Conservation (phyloP, 2,888 invertebrate genomes). For the Gerris lacustris region DNA sequence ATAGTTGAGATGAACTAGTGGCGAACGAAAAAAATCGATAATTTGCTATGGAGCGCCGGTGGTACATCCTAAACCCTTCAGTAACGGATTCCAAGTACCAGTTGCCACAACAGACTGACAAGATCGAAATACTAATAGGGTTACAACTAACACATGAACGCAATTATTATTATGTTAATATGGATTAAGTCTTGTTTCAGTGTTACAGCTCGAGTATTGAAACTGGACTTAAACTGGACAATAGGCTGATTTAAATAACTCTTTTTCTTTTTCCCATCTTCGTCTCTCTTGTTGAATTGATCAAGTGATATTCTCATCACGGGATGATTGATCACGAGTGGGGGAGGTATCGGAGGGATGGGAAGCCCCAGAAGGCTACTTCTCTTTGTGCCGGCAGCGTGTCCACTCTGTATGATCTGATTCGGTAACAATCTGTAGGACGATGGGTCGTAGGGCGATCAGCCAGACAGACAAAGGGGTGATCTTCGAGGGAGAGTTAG, state of each 20-base stretch:
- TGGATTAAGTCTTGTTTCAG: background rate
- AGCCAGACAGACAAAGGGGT: background rate
- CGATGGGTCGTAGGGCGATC: background rate
- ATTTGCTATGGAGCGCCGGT: too few species aligned
- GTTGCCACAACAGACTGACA: conserved; percentile 1
- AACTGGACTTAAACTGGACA: background rate
- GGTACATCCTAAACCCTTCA: too few species aligned
- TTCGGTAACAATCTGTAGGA: background rate
- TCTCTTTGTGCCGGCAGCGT: background rate
- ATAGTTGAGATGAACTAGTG: too few species aligned
- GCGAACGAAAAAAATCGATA: too few species aligned
- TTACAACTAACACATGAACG: background rate
- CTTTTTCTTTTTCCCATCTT: background rate
- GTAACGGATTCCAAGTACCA: background rate
- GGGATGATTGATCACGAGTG: background rate
- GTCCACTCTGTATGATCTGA: background rate
- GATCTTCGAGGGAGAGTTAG: background rate
- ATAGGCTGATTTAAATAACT: background rate
- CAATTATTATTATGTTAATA: conserved; percentile 1
- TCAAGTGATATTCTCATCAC: background rate
- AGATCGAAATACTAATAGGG: background rate
- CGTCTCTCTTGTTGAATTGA: background rate
- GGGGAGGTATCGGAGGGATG: background rate
- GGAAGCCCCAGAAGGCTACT: background rate
- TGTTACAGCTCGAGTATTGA: background rate